A percentile compares a stretch with the other conserved stretches of the same genome.
Evolutionary conservation across 2,797 vertebrate species (phyloP).

Genomic region (Pagetopsis macropterus): DNA sequence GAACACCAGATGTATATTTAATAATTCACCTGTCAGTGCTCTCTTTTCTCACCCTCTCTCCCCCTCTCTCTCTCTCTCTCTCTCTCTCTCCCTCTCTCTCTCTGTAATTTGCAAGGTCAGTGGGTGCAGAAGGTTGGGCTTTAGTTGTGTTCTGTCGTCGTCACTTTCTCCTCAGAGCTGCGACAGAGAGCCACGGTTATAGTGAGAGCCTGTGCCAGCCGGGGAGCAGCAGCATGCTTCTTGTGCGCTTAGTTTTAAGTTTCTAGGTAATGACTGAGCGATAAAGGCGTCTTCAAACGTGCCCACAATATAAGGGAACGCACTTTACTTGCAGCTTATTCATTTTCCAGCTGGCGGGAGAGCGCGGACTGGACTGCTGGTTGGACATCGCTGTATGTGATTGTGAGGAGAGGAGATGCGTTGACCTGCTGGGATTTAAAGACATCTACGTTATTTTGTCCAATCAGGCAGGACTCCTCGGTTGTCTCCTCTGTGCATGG

Average conservation of each 20-base stretch:
- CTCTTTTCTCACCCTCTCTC: background rate
- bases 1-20: constrained; percentile 79
- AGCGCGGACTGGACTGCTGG: constrained; percentile 50
- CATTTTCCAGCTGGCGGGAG: constrained; percentile 58
- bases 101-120: constrained; percentile 80
- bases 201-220: constrained; percentile 27
- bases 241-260: constrained; percentile 29
- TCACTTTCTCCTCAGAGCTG: constrained; percentile 72
- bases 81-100: constrained; percentile 28
- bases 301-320: constrained; percentile 50
- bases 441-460: constrained; percentile 69
- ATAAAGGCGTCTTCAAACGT: constrained; percentile 27
- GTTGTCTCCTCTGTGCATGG: constrained; percentile 64
- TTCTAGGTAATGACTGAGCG: constrained; percentile 23
- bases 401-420: constrained; percentile 27
- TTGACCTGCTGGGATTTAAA: constrained; percentile 76
- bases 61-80: constrained; percentile 7
- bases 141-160: constrained; percentile 72
- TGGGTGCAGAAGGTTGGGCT: constrained; percentile 81
- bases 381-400: constrained; percentile 42
- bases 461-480: constrained; percentile 55
- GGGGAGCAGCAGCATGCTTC: constrained; percentile 28
- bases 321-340: constrained; percentile 61
- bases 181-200: constrained; percentile 55
- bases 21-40: constrained; percentile 83